Conservation (phyloP, 1,140 invertebrate genomes). For the Ips typographus region DNA sequence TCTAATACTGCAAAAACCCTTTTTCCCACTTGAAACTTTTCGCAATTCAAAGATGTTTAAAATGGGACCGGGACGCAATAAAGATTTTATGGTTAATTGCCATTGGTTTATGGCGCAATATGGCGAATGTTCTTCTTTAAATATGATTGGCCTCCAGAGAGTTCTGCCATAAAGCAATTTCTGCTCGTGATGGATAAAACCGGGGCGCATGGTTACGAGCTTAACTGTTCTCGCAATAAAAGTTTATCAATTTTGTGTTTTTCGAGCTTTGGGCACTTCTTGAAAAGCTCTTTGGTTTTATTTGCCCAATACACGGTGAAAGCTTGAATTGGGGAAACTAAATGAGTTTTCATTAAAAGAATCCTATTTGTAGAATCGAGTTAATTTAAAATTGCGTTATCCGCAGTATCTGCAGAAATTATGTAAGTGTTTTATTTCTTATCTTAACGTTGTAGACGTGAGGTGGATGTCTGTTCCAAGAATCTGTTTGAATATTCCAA, state of each 20-base stretch:
- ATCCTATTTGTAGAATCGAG: background rate
- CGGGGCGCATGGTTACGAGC: conserved; percentile 16
- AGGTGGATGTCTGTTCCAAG: conserved; percentile 51
- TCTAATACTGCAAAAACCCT: too few relatives aligned
- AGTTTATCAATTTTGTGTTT: conserved; percentile 31
- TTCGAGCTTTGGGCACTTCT: background rate
- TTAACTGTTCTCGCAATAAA: conserved; percentile 28
- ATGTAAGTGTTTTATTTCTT: conserved; percentile 40
- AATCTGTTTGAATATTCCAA: conserved; percentile 55
- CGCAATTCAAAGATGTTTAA: conserved; percentile 30
- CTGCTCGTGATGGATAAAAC: conserved; percentile 40
- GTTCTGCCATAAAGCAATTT: conserved; percentile 49
- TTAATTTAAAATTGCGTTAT: background rate
- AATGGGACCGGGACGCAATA: conserved; percentile 43
- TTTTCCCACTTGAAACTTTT: background rate
- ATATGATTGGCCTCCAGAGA: conserved; percentile 51
- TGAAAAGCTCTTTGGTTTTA: background rate
- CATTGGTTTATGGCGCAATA: conserved; percentile 53
- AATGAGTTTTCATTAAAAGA: background rate
- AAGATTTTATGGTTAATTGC: conserved; percentile 54
- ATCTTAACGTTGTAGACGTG: conserved; percentile 53
- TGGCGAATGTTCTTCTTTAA: conserved; percentile 51
- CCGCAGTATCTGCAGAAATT: conserved; percentile 12
- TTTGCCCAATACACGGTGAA: background rate
- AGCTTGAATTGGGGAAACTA: background rate